Evolutionary conservation across 37 sponge, comb jelly and placozoan genomes (phyloP).

Genomic region (Petrosia ficiformis): DNA sequence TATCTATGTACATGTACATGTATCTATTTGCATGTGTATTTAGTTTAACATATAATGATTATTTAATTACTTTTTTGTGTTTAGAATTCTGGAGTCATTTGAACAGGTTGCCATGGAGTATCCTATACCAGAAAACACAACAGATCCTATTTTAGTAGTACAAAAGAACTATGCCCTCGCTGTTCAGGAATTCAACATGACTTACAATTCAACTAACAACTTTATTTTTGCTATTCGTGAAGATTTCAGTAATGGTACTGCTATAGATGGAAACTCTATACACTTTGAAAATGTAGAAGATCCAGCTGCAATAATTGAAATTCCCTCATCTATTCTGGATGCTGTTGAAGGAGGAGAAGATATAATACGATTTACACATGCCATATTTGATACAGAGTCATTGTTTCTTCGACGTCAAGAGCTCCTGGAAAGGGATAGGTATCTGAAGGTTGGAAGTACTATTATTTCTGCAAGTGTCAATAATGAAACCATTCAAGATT

Average conservation of each 20-base stretch:
- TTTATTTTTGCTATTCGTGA: background rate
- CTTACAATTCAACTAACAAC: background rate
- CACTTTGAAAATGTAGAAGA: background rate
- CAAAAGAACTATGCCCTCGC: background rate
- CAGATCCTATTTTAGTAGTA: background rate
- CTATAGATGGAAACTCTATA: background rate
- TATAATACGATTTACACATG: background rate
- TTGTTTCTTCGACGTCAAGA: background rate
- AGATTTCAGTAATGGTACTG: background rate
- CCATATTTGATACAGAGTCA: background rate
- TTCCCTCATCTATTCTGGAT: background rate
- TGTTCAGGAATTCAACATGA: background rate
- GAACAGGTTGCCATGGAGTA: background rate
- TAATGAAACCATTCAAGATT: background rate
- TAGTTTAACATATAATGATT: too few relatives aligned
- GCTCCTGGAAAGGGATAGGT: background rate
- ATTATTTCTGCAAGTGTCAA: background rate
- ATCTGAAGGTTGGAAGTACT: background rate
- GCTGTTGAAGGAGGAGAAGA: background rate
- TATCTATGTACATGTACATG: too few relatives aligned
- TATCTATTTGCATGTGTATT: too few relatives aligned
- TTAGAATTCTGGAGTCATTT: background rate
- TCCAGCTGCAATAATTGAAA: background rate
- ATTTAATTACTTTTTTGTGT: too few relatives aligned
- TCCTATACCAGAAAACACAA: background rate